A percentile compares a stretch with the other conserved stretches of the same genome.
phyloP scores from a whole-genome alignment of 2,113 vertebrate species.

The Dermatemys mawii region DNA sequence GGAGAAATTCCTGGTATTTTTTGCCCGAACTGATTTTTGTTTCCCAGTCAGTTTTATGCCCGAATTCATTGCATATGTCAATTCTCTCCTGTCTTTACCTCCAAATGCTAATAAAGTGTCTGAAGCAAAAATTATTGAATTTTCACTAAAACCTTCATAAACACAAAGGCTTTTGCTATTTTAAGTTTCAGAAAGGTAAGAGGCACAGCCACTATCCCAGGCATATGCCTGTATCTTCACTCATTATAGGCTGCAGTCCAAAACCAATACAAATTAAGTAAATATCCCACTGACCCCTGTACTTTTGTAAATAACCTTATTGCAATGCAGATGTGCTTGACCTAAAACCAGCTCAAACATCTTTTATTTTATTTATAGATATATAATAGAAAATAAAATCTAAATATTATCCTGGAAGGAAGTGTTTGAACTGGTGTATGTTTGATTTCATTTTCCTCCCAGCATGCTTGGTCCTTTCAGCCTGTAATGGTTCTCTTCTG shows the following conservation, averaged over 20 bases:
- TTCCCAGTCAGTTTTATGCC: background rate
- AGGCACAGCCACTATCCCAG: slow-evolving; percentile 61
- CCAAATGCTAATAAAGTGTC: too few relatives aligned
- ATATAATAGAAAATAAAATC: slow-evolving; percentile 73
- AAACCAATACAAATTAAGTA: slow-evolving; percentile 83
- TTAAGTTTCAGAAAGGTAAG: slow-evolving; percentile 79
- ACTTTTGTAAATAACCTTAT: slow-evolving; percentile 78
- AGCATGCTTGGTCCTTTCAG: slow-evolving; percentile 79
- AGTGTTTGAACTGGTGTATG: slow-evolving; percentile 73
- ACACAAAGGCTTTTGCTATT: slow-evolving; percentile 73
- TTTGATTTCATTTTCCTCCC: slow-evolving; percentile 84
- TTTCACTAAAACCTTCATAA: slow-evolving; percentile 80
- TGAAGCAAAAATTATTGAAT: slow-evolving; percentile 79
- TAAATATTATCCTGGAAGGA: slow-evolving; percentile 79
- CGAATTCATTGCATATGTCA: slow-evolving; percentile 35
- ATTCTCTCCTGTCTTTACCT: slow-evolving; percentile 73
- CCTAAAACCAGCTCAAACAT: slow-evolving; percentile 72
- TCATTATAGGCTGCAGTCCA: slow-evolving; percentile 81
- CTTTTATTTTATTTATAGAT: slow-evolving; percentile 67
- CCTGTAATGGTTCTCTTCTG: slow-evolving; percentile 76
- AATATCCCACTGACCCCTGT: slow-evolving; percentile 79
- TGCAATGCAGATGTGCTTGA: slow-evolving; percentile 76
- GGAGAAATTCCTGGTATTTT: background rate
- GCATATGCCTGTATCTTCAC: slow-evolving; percentile 67
- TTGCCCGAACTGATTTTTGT: background rate